Evolutionary conservation across 2,888 invertebrate genomes (phyloP).

Genomic region (Electrophaes corylata): DNA sequence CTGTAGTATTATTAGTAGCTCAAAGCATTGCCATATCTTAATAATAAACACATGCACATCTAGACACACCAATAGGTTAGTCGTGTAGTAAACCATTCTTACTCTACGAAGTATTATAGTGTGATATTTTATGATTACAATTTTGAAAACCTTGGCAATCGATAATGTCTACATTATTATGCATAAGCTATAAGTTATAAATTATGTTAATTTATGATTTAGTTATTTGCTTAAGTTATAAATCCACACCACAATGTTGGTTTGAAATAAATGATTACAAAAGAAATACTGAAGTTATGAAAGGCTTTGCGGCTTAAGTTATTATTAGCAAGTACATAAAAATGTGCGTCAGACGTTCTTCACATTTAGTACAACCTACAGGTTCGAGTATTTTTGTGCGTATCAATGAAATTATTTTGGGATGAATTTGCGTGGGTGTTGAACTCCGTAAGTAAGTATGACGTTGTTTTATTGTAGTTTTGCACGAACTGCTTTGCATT

Average conservation of each 20-base stretch:
- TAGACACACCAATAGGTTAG: slow-evolving; percentile 17
- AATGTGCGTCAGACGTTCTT: background rate
- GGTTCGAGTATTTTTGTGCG: slow-evolving; percentile 40
- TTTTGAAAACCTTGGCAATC: slow-evolving; percentile 10
- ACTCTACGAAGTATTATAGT: slow-evolving; percentile 23
- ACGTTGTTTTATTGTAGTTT: slow-evolving; percentile 23
- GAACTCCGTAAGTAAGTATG: slow-evolving; percentile 20
- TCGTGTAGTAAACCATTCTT: slow-evolving; percentile 3
- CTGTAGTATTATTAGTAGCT: slow-evolving; percentile 16
- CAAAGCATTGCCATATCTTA: slow-evolving; percentile 18
- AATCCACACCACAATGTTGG: slow-evolving; percentile 7
- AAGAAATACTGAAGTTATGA: background rate
- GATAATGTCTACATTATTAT: too few species aligned
- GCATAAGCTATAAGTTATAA: too few species aligned
- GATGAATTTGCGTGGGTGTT: slow-evolving; percentile 23
- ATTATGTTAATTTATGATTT: background rate
- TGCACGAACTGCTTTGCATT: slow-evolving; percentile 21
- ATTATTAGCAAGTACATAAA: slow-evolving; percentile 12
- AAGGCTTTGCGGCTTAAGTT: slow-evolving; percentile 9
- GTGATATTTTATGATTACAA: slow-evolving; percentile 26
- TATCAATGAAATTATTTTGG: slow-evolving; percentile 52
- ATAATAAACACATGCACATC: slow-evolving; percentile 15
- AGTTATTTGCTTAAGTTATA: slow-evolving; percentile 5
- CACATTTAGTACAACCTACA: slow-evolving; percentile 41
- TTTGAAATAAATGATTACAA: slow-evolving; percentile 14